Percentiles rank a stretch among this genome's conserved stretches.
These are phyloP conservation scores for Leptogaster cylindrica DNA, from an alignment of 2,888 invertebrate species.

Conservation along the genomic window DNA sequence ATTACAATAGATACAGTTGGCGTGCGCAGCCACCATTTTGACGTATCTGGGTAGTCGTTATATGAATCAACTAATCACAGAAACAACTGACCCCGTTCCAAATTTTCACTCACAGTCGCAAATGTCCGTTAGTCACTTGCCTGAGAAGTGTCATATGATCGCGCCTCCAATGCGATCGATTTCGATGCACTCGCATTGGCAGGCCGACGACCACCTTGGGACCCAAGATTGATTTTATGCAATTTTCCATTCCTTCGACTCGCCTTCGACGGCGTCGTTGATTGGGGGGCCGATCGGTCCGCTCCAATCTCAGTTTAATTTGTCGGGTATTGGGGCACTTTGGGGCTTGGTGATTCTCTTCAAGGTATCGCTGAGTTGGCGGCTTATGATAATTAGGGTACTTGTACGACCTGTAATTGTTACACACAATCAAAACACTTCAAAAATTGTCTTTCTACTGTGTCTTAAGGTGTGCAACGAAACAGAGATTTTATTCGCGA, in stretches of 20 bases:
- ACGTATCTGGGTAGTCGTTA: too few species aligned
- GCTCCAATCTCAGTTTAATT: background rate
- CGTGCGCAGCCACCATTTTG: too few species aligned
- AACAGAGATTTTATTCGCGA: constrained; percentile 17
- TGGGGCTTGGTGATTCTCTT: background rate
- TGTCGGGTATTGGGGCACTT: background rate
- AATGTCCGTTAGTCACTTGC: background rate
- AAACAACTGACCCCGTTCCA: constrained; percentile 26
- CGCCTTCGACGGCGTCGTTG: constrained; percentile 25
- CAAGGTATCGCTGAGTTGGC: background rate
- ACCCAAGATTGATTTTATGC: constrained; percentile 16
- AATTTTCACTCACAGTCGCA: background rate
- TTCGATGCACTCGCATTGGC: constrained; percentile 9
- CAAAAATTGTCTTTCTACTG: constrained; percentile 1
- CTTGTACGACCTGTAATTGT: constrained; percentile 35
- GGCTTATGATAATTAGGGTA: constrained; percentile 42
- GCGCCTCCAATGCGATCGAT: background rate
- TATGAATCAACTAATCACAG: background rate
- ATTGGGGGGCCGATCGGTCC: constrained; percentile 20
- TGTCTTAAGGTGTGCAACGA: background rate
- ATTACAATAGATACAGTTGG: too few species aligned
- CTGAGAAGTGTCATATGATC: constrained; percentile 5
- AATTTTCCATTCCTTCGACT: constrained; percentile 36
- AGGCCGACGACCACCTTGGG: constrained; percentile 17
- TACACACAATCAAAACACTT: constrained; percentile 18